Base-by-base conservation (phyloP, 2,113 vertebrate species). In the Hystrix cristata region DNA sequence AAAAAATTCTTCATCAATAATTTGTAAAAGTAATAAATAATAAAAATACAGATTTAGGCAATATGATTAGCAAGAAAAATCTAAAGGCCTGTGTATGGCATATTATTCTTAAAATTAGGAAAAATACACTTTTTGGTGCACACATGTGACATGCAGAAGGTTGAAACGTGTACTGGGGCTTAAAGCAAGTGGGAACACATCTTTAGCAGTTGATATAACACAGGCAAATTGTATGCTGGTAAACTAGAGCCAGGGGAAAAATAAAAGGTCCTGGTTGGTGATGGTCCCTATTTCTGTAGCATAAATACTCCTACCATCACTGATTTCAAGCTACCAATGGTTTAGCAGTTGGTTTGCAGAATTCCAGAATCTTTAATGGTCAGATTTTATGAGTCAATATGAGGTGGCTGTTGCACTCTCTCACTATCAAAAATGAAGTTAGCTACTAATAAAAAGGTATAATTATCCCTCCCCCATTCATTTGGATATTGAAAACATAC, bases 401-500 rank as follows among this genome's bases (percentile, higher is more conserved):
- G 31, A 69, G 31, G 80, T 81, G 62, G 18, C 43, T 85, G 12
- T 12, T 74, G 51, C 2, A 34, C 21, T 71, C 55, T 74, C 15
- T 48, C 43, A 67, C 7, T 34, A 29, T 65, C 83, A 82, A 76
- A 81, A 85, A 64, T 64, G 48, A 93, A 55, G 43, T 93, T 71
- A 87, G 19, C 46, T 83, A 72, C 80, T 78, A 91, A 79, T 96
- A 95, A 67, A 72, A 55, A 71, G 65, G 34, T 23, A 5, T 79
- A 85, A 34, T 13, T 46, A 57, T 48, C 5, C 4, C 0, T 29
- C 19, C 12, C 3, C 29, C 27, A 60, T 51, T 46, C 43, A 62
- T 72, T 95, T 85, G 46, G 82, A 67, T 62, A 62, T 72, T 83
- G 72, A 88, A 93, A 91, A 10, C 78, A 90, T 5, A 64, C 15